These are phyloP conservation scores for Hydrocynus forskahlii DNA, from an alignment of 2,797 vertebrate species.

Conservation along the genomic window DNA sequence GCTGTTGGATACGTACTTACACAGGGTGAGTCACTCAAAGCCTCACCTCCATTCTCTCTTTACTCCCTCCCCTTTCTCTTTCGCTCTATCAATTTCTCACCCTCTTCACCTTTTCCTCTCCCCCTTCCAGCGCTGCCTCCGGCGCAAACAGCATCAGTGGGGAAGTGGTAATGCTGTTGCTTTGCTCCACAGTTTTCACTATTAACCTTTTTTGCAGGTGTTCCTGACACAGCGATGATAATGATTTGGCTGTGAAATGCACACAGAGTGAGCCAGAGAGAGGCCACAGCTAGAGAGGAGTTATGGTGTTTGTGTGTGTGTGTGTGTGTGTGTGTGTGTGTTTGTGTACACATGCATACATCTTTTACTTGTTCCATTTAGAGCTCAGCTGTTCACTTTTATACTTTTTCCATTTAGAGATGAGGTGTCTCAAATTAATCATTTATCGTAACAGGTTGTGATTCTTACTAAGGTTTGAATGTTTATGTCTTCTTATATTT, in stretches of 20 bases:
- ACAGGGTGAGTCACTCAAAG: slow-evolving; percentile 59
- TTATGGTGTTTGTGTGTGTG: not conserved
- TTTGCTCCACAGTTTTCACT: slow-evolving; percentile 31
- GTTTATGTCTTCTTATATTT: slow-evolving; percentile 38
- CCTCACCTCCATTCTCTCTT: slow-evolving; percentile 60
- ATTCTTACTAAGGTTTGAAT: slow-evolving; percentile 40
- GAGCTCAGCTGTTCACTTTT: not conserved
- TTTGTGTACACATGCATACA: slow-evolving; percentile 18
- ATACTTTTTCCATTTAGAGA: slow-evolving; percentile 29
- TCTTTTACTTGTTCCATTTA: not conserved
- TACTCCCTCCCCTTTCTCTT: slow-evolving; percentile 47
- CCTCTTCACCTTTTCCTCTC: slow-evolving; percentile 55
- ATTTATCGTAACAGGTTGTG: not conserved
- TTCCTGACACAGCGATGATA: slow-evolving; percentile 38
- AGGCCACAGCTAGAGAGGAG: not conserved
- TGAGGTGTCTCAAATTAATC: slow-evolving; percentile 37
- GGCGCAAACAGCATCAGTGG: slow-evolving; percentile 41
- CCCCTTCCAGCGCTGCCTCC: slow-evolving; percentile 45
- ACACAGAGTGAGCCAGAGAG: slow-evolving; percentile 4
- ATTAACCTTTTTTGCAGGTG: slow-evolving; percentile 59
- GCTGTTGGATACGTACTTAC: slow-evolving; percentile 58
- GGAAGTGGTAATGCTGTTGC: slow-evolving; percentile 49
- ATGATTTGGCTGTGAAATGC: slow-evolving; percentile 29
- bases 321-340: slow-evolving; percentile 25
- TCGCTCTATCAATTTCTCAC: slow-evolving; percentile 53